Evolutionary conservation across 2,888 invertebrate genomes (phyloP).

Genomic region (Malthinus flaveolus): DNA sequence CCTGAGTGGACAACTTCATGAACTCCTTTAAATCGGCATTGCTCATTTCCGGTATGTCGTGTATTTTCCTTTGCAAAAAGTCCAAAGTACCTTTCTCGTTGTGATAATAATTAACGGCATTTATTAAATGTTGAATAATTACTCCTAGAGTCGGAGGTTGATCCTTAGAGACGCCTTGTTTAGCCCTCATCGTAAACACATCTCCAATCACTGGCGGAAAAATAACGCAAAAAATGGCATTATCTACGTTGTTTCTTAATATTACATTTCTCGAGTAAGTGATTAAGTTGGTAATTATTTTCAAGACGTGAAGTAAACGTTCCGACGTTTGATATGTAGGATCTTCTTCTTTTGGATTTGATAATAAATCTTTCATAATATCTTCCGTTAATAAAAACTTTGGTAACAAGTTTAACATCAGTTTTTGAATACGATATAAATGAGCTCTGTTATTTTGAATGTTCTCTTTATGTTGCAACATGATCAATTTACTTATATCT

Average conservation of each 20-base stretch:
- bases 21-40: constrained; percentile 62
- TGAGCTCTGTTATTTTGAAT: constrained; percentile 61
- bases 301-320: constrained; percentile 55
- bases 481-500: constrained; percentile 47
- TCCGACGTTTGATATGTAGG: constrained; percentile 45
- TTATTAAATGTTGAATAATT: constrained; percentile 60
- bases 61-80: constrained; percentile 55
- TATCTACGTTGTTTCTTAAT: constrained; percentile 60
- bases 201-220: constrained; percentile 59
- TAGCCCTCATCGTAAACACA: constrained; percentile 39
- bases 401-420: constrained; percentile 75
- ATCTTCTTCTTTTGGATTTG: constrained; percentile 40
- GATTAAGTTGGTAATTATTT: constrained; percentile 74
- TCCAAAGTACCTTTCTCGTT: constrained; percentile 57
- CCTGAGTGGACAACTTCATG: constrained; percentile 45
- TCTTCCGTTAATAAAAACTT: constrained; percentile 64
- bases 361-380: constrained; percentile 48
- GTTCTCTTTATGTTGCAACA: constrained; percentile 45
- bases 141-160: constrained; percentile 57
- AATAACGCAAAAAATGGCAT: constrained; percentile 58
- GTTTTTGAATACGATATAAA: constrained; percentile 69
- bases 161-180: constrained; percentile 43
- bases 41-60: constrained; percentile 58
- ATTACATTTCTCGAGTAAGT: constrained; percentile 71
- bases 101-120: constrained; percentile 60